Conservation (phyloP, 2,888 invertebrate species). For the Amphipoea lucens region DNA sequence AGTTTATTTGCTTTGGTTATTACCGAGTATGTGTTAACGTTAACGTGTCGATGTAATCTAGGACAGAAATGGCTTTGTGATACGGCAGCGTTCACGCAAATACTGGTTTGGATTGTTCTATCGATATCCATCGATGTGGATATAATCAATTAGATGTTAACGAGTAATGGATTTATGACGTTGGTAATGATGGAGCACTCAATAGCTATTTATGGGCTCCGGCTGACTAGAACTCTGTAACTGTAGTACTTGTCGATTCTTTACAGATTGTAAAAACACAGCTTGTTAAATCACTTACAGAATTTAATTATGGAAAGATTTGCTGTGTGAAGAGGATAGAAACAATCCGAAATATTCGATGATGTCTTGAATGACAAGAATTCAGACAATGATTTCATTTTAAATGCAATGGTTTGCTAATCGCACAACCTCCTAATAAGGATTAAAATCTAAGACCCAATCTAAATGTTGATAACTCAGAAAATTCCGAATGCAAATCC, state of each 20-base stretch:
- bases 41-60: conserved; percentile 53
- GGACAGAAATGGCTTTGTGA: conserved; percentile 52
- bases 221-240: not conserved
- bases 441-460: conserved; percentile 1
- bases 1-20: conserved; percentile 55
- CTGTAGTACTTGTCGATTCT: conserved; percentile 2
- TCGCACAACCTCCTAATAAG: not conserved
- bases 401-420: not conserved
- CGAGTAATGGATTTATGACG: conserved; percentile 43
- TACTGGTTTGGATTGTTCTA: conserved; percentile 41
- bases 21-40: conserved; percentile 44
- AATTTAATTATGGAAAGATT: not conserved
- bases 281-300: conserved; percentile 6
- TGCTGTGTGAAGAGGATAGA: not conserved
- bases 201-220: conserved; percentile 15
- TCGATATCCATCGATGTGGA: conserved; percentile 28
- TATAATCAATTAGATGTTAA: conserved; percentile 57
- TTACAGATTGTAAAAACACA: conserved; percentile 14
- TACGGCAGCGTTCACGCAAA: conserved; percentile 30
- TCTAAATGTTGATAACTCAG: conserved; percentile 1
- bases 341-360: not conserved
- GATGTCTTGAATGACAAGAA: not conserved
- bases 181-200: conserved; percentile 40
- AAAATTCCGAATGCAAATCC: conserved; percentile 31
- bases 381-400: not conserved